Evolutionary conservation across 1,140 invertebrate genomes (phyloP).

Genomic region (Coptotermes formosanus): DNA sequence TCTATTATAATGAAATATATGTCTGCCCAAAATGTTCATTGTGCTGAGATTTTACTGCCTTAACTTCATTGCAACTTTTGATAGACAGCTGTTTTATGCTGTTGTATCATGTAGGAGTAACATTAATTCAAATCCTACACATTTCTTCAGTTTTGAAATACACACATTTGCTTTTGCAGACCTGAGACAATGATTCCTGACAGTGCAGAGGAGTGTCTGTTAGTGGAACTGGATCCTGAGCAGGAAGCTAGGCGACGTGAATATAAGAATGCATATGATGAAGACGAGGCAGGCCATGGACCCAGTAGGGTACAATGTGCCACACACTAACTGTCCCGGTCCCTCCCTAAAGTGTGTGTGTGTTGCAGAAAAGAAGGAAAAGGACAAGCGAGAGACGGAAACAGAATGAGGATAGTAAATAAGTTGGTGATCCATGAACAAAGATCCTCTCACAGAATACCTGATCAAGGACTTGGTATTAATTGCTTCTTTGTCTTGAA

Average conservation of each 20-base stretch:
- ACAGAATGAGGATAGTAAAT: not conserved
- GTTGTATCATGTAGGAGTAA: not conserved
- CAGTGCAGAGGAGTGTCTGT: constrained; percentile 73
- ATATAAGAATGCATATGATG: constrained; percentile 65
- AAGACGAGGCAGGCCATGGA: constrained; percentile 69
- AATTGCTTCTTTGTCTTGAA: not conserved
- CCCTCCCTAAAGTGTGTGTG: not conserved
- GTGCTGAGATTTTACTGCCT: too few relatives aligned
- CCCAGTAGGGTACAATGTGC: constrained; percentile 83
- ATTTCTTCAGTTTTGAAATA: not conserved
- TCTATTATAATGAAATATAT: too few relatives aligned
- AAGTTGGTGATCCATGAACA: not conserved
- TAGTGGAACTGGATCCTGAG: constrained; percentile 73
- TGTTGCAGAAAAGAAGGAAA: not conserved
- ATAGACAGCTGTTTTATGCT: not conserved
- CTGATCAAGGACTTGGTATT: not conserved
- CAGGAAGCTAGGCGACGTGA: constrained; percentile 58
- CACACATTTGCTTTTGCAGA: constrained; percentile 40
- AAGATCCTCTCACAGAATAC: not conserved
- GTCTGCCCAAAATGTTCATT: too few relatives aligned
- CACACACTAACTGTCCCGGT: constrained; percentile 63
- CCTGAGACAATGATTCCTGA: constrained; percentile 79
- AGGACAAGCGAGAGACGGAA: not conserved
- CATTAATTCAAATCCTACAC: not conserved
- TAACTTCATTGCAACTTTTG: too few relatives aligned